Conservation (phyloP, 2,113 vertebrate genomes). For the Oreochromis aureus region DNA sequence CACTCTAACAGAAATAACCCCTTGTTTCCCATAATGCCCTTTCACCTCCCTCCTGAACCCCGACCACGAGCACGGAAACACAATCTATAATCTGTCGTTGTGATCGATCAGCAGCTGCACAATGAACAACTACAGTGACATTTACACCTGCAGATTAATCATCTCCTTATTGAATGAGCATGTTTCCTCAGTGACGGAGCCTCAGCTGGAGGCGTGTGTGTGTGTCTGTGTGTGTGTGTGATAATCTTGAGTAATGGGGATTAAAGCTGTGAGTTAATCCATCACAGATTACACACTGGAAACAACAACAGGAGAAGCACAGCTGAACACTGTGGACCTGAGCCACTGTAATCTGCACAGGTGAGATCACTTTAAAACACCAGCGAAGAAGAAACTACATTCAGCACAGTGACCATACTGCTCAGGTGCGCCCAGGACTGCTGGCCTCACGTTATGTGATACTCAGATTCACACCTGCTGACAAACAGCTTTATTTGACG, state of each 20-base stretch:
- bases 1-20: background rate
- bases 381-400: background rate
- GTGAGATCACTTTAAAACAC: background rate
- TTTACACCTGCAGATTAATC: background rate
- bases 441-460: background rate
- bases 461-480: background rate
- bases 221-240: background rate
- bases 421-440: background rate
- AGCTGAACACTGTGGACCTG: background rate
- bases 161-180: background rate
- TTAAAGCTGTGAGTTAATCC: constrained; percentile 4
- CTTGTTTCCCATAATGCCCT: background rate
- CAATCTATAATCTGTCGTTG: background rate
- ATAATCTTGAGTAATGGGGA: constrained; percentile 23
- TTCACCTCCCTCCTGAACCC: background rate
- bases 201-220: background rate
- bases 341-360: background rate
- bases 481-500: background rate
- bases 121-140: background rate
- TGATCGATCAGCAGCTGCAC: background rate
- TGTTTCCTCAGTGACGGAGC: background rate
- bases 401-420: background rate
- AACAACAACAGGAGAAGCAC: background rate
- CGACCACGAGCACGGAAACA: background rate
- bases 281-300: background rate